Evolutionary conservation across 2,797 vertebrate genomes (phyloP), one percentile per base, ranked within the genome.

Genomic region (Chrosomus eos): DNA sequence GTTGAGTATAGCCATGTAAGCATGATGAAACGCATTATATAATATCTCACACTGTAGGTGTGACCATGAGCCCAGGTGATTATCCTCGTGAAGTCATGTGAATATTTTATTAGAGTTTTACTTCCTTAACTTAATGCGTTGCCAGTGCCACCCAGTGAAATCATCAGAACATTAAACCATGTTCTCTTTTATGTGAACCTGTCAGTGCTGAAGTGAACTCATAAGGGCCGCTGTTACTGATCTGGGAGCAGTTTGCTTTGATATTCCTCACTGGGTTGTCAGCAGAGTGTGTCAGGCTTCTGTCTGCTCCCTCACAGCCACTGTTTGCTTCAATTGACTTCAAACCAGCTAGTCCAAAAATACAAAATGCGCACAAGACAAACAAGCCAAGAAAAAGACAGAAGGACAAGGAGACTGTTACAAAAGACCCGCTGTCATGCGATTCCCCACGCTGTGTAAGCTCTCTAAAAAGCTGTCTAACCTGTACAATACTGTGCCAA

Each of bases 341-440:
- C 67, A 85, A 85, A 80, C 23, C 6, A 62, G 55, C 67, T 6
- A 73, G 67, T 2, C 67, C 76, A 38, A 80, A 84, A 84, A 78
- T 72, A 85, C 40, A 72, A 80, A 85, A 72, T 28, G 58, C 14
- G 43, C 62, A 84, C 38, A 48, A 78, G 36, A 80, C 72, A 72
- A 72, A 85, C 55, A 85, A 80, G 67, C 55, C 83, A 71, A 64
- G 76, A 85, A 62, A 84, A 64, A 23, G 55, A 80, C 48, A 79
- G 28, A 23, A 48, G 76, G 76, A 73, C 66, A 77, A 74, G 70
- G 55, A 81, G 70, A 73, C 36, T 45, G 81, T 66, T 73, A 51
- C 70, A 85, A 85, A 79, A 85, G 67, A 80, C 40, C 83, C 23
- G 40, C 67, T 85, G 83, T 60, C 76, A 64, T 80, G 67, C 23